Conservation (phyloP, 2,113 vertebrate species). For the Baryphthengus martii region DNA sequence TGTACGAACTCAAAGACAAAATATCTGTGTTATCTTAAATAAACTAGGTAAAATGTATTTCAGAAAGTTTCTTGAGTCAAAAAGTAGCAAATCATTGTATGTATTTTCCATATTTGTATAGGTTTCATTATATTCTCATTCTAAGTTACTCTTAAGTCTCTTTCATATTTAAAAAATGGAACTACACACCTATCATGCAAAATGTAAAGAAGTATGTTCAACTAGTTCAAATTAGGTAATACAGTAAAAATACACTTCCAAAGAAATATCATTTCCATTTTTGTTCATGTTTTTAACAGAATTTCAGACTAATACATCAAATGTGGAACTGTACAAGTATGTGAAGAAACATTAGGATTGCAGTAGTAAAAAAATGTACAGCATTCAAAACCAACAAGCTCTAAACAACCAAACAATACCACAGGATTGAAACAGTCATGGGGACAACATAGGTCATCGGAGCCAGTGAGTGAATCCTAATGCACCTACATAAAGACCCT, state of each 20-base stretch:
- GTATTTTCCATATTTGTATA: constrained; percentile 69
- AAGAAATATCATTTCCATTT: constrained; percentile 73
- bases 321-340: constrained; percentile 75
- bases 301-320: constrained; percentile 76
- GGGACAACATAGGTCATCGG: constrained; percentile 63
- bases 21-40: constrained; percentile 39
- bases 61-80: constrained; percentile 67
- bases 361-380: constrained; percentile 76
- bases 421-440: constrained; percentile 69
- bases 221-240: constrained; percentile 65
- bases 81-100: constrained; percentile 66
- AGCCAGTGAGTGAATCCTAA: constrained; percentile 58
- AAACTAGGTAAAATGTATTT: constrained; percentile 60
- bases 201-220: constrained; percentile 67
- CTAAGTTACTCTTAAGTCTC: constrained; percentile 63
- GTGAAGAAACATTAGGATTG: constrained; percentile 70
- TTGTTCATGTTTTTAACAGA: constrained; percentile 78
- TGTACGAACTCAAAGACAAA: constrained; percentile 24
- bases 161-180: constrained; percentile 64
- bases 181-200: constrained; percentile 70
- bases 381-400: constrained; percentile 71
- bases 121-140: constrained; percentile 62
- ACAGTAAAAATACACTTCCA: constrained; percentile 71
- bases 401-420: constrained; percentile 69
- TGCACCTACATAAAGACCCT: constrained; percentile 66